These are phyloP conservation scores for Tauraco erythrolophus DNA, from an alignment of 2,113 vertebrate species.

Conservation along the genomic window DNA sequence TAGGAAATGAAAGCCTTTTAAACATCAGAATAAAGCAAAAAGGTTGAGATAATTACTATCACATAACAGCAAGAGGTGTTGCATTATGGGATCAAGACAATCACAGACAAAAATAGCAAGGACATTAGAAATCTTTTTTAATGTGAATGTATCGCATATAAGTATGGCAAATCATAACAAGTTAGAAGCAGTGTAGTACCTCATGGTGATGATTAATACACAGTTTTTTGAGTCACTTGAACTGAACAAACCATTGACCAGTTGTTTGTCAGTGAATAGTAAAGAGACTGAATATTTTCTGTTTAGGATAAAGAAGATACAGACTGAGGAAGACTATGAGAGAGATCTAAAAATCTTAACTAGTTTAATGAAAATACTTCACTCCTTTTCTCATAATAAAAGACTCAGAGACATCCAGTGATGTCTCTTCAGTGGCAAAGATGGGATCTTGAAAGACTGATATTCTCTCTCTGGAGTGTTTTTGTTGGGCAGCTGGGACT, in stretches of 20 bases:
- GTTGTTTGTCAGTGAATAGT: background rate
- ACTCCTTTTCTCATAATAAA: too few species aligned
- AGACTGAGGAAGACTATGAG: background rate
- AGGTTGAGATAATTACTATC: background rate
- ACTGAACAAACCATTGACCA: background rate
- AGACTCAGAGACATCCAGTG: background rate
- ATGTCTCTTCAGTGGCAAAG: background rate
- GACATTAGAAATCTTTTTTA: background rate
- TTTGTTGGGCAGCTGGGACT: too few species aligned
- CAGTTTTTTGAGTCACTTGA: background rate
- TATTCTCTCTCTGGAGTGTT: background rate
- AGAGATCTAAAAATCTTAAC: background rate
- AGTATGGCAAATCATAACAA: background rate
- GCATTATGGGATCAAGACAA: background rate
- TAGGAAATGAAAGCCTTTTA: background rate
- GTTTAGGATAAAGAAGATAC: background rate
- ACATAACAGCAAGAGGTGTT: background rate
- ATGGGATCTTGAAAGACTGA: background rate
- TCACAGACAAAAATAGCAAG: background rate
- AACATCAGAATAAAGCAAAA: background rate
- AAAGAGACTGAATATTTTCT: background rate
- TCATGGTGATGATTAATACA: background rate
- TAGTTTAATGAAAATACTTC: too few species aligned
- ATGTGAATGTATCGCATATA: background rate
- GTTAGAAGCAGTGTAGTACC: background rate